phyloP scores from a whole-genome alignment of 2,888 invertebrate species.

The Synanthedon andrenaeformis region DNA sequence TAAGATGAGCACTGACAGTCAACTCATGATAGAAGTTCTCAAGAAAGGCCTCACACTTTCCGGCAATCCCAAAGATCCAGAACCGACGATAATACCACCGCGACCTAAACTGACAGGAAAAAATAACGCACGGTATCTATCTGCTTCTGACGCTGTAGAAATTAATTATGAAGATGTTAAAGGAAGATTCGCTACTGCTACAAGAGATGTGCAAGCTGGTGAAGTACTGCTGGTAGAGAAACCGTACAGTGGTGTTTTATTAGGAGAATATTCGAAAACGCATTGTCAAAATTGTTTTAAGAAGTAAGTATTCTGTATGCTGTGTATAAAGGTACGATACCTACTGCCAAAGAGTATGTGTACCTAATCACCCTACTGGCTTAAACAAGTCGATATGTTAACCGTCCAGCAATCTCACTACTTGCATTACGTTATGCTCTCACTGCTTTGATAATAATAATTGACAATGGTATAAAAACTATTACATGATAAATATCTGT shows the following conservation, averaged over 20 bases:
- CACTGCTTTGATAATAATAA: too few species aligned
- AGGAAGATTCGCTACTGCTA: slow-evolving; percentile 82
- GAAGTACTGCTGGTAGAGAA: slow-evolving; percentile 79
- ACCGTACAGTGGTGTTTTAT: slow-evolving; percentile 77
- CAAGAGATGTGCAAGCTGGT: slow-evolving; percentile 76
- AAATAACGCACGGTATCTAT: slow-evolving; percentile 55
- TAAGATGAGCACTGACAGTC: slow-evolving; percentile 75
- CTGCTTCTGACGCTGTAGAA: slow-evolving; percentile 73
- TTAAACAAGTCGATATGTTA: too few species aligned
- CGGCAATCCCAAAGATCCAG: slow-evolving; percentile 42
- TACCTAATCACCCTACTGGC: too few species aligned
- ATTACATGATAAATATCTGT: too few species aligned
- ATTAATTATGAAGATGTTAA: slow-evolving; percentile 72
- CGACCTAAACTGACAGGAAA: slow-evolving; percentile 55
- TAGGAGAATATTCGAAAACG: slow-evolving; percentile 74
- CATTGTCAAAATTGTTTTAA: slow-evolving; percentile 81
- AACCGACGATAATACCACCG: slow-evolving; percentile 43
- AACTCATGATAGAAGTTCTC: slow-evolving; percentile 78
- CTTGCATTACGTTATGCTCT: too few species aligned
- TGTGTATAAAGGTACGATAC: too few species aligned
- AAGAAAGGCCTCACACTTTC: slow-evolving; percentile 71
- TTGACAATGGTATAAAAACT: too few species aligned
- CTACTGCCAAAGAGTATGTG: too few species aligned
- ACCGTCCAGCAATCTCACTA: too few species aligned
- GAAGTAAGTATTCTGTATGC: slow-evolving; percentile 51